Conservation (phyloP, 1,140 invertebrate genomes). For the Leptinotarsa undecemlineata region DNA sequence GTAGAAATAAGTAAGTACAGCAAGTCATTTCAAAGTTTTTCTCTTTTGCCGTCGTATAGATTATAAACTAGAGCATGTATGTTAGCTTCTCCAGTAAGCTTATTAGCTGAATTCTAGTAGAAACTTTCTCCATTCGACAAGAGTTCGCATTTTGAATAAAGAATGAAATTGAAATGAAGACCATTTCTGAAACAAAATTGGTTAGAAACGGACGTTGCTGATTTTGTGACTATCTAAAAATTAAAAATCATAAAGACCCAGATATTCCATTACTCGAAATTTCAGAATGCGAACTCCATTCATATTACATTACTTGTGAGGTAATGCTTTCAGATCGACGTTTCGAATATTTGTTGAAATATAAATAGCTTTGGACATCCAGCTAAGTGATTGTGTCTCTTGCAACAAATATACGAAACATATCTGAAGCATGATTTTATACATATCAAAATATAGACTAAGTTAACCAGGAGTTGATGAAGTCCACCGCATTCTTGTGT, state of each 20-base stretch:
- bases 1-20: not conserved
- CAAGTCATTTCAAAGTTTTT: constrained; percentile 2
- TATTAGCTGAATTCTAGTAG: not conserved
- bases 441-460: constrained; percentile 43
- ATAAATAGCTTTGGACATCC: constrained; percentile 19
- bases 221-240: too few relatives aligned
- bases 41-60: constrained; percentile 6
- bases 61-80: constrained; percentile 3
- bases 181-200: too few relatives aligned
- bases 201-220: too few relatives aligned
- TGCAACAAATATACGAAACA: constrained; percentile 27
- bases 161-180: too few relatives aligned
- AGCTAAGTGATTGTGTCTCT: constrained; percentile 51
- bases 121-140: not conserved
- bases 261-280: too few relatives aligned
- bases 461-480: not conserved
- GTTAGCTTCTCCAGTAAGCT: constrained; percentile 7
- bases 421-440: constrained; percentile 26
- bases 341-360: constrained; percentile 19
- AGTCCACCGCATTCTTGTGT: constrained; percentile 23
- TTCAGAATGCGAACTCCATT: too few relatives aligned
- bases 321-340: not conserved
- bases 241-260: too few relatives aligned
- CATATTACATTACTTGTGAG: too few relatives aligned
- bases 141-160: not conserved